A percentile compares a stretch with the other conserved stretches of the same genome.
Conservation (phyloP, 2,888 invertebrate species). For the Hecatera dysodea region DNA sequence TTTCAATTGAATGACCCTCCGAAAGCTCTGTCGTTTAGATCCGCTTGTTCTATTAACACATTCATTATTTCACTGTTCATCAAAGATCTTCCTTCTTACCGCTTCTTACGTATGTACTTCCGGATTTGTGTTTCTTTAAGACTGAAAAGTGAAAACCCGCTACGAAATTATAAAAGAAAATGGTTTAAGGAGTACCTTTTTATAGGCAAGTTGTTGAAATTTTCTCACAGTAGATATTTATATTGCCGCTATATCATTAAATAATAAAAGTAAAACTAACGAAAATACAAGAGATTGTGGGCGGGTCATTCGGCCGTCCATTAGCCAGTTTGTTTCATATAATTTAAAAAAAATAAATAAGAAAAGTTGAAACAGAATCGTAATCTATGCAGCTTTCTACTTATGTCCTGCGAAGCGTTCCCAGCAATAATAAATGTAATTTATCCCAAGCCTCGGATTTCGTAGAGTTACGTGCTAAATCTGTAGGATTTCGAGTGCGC, state of each 20-base stretch:
- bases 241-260: too few species aligned
- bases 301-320: too few species aligned
- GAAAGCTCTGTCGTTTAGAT: neutral
- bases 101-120: neutral
- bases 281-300: too few species aligned
- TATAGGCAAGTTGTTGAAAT: too few species aligned
- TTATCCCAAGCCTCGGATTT: constrained; percentile 35
- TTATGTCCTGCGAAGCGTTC: constrained; percentile 1
- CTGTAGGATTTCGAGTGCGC: constrained; percentile 81
- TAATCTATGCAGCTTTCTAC: neutral
- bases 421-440: constrained; percentile 20
- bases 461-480: constrained; percentile 77
- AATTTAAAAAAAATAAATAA: too few species aligned
- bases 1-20: constrained; percentile 10
- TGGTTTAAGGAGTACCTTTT: neutral
- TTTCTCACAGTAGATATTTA: too few species aligned
- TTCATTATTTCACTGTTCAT: neutral
- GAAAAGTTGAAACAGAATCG: neutral
- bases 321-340: too few species aligned
- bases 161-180: neutral
- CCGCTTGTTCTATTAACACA: neutral
- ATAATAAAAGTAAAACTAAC: too few species aligned
- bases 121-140: neutral
- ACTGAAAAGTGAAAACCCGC: neutral
- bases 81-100: neutral